phyloP scores from a whole-genome alignment of 1,140 invertebrate genomes.

The Heliconius hermathena region DNA sequence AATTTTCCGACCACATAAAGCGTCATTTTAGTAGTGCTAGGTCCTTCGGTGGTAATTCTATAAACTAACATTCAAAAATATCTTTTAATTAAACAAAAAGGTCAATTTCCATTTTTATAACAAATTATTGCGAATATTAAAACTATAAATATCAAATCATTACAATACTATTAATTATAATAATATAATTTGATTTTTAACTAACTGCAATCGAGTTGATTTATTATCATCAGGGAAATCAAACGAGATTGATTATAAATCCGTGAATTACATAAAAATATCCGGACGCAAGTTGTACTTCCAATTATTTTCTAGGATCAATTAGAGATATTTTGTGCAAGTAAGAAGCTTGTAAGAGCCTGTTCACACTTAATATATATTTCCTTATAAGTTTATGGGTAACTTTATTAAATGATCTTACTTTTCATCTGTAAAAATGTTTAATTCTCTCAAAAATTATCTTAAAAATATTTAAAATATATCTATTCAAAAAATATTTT shows the following conservation, averaged over 20 bases:
- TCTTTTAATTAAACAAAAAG: too few species aligned
- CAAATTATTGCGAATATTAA: too few species aligned
- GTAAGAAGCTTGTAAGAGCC: not conserved
- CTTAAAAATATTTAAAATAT: too few species aligned
- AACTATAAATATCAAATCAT: too few species aligned
- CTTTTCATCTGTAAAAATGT: not conserved
- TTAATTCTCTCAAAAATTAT: too few species aligned
- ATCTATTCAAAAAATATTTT: too few species aligned
- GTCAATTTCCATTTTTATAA: too few species aligned
- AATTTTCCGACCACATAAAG: too few species aligned
- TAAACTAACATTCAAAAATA: too few species aligned
- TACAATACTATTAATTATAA: not conserved
- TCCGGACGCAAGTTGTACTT: constrained; percentile 2
- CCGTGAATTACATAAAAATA: not conserved
- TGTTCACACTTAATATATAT: not conserved
- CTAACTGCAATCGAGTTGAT: constrained; percentile 2
- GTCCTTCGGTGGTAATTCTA: too few species aligned
- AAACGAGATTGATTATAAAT: constrained; percentile 10
- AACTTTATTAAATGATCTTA: not conserved
- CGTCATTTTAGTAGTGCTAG: too few species aligned
- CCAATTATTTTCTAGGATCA: constrained; percentile 22
- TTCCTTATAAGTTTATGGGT: too few species aligned
- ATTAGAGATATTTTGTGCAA: constrained; percentile 4
- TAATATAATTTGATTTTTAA: not conserved
- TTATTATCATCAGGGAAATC: constrained; percentile 21